Percentiles rank a stretch among this genome's conserved stretches.
Conservation (phyloP, 2,797 vertebrate species). For the Xerus rutilus region DNA sequence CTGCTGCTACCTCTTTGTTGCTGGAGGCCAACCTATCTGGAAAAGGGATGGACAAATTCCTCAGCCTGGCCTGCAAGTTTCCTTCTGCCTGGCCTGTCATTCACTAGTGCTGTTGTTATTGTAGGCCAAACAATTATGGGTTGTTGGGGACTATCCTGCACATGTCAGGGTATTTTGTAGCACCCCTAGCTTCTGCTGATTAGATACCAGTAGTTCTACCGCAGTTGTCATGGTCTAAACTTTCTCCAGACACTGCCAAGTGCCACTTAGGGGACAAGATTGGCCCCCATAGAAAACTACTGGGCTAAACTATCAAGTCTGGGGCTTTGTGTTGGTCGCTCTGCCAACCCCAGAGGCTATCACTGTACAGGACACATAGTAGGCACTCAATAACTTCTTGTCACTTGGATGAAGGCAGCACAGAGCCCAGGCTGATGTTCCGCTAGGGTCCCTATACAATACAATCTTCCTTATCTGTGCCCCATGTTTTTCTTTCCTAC, state of each 20-base stretch:
- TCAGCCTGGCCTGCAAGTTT: conserved; percentile 47
- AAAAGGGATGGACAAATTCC: conserved; percentile 71
- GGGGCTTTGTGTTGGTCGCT: too few relatives aligned
- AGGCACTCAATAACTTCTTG: too few relatives aligned
- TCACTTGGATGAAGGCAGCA: not conserved
- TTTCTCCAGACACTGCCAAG: not conserved
- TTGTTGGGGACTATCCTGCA: not conserved
- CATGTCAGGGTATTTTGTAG: not conserved
- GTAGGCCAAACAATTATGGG: not conserved
- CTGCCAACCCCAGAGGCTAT: not conserved
- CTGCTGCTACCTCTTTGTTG: not conserved
- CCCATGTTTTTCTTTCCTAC: not conserved
- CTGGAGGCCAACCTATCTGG: conserved; percentile 69
- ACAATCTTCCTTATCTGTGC: not conserved
- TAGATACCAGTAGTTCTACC: not conserved
- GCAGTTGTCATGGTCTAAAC: not conserved
- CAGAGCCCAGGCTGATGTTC: not conserved
- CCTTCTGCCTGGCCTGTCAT: not conserved
- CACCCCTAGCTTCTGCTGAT: not conserved
- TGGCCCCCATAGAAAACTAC: not conserved
- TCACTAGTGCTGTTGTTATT: not conserved
- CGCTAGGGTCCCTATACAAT: not conserved
- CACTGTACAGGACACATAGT: not conserved
- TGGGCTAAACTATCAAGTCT: not conserved
- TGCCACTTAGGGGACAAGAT: not conserved